Evolutionary conservation across 2,113 vertebrate species (phyloP), one percentile per base, ranked within the genome.

Genomic region (Scalopus aquaticus): DNA sequence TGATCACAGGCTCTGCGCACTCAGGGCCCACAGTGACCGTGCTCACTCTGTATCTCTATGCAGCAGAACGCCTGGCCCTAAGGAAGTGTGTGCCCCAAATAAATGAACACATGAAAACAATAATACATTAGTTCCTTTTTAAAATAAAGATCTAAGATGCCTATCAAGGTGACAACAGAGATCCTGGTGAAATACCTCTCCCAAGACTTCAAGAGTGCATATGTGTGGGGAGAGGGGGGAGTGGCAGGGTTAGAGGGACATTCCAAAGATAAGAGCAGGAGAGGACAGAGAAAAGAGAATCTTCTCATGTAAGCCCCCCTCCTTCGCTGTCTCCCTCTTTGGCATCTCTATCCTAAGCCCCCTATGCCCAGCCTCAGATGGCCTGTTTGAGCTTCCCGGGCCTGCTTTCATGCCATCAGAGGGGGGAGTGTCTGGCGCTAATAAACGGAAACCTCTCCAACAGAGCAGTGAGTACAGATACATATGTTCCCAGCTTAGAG

Each of bases 401-500:
- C 19, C 17, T 9, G 56, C 49, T 28, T 80, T 8, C 11, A 0
- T 0, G 26, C 69, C 49, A 15, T 56, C 35, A 19, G 30, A 46
- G 35, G 37, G 5, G 26, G 42, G 44, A 60, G 44, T n/a, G 37
- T 46, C 46, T 15, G 69, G 32, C 8, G 1, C 28, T 15, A 5
- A 67, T 12, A 35, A 10, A 26, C 0, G 3, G 46, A 26, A 20
- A 28, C 9, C 19, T 44, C 0, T 69, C 67, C 15, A 22, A 49
- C 49, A 37, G 30, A 32, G 39, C 15, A 6, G 19, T 10, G 83
- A 62, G 17, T 4, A 51, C 64, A 28, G 30, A 42, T 0, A 0
- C 0, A 0, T 0, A 10, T 6, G 16, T 22, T 17, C 12, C 1
- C 4, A 65, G 35, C n/a, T 35, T 2, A 54, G 24, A 62, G 58